Conservation (phyloP, 2,113 vertebrate genomes). For the Erpornis zantholeuca region DNA sequence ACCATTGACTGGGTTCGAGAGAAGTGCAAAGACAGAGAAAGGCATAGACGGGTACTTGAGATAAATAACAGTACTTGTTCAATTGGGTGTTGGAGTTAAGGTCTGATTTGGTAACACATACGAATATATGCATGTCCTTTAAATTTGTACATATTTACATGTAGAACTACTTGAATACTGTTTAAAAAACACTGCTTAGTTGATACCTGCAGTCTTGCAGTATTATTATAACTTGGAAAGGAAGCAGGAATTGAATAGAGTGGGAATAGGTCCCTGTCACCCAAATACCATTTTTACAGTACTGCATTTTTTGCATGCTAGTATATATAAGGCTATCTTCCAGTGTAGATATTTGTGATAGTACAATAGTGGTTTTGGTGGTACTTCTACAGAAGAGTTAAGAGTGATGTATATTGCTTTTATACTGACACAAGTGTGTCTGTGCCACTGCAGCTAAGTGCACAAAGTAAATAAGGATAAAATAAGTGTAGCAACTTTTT, state of each 20-base stretch:
- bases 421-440: background rate
- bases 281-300: background rate
- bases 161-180: background rate
- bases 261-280: background rate
- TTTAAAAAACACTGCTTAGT: background rate
- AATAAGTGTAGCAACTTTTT: background rate
- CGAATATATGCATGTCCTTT: background rate
- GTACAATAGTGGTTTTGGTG: background rate
- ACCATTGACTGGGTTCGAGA: slow-evolving; percentile 99
- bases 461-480: background rate
- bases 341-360: background rate
- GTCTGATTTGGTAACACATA: background rate
- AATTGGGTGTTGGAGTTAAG: background rate
- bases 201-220: background rate
- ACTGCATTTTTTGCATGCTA: background rate
- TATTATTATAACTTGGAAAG: background rate
- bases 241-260: background rate
- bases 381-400: background rate
- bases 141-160: background rate
- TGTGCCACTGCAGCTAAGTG: background rate
- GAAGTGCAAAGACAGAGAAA: slow-evolving; percentile 96
- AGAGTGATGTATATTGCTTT: background rate
- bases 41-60: slow-evolving; percentile 89
- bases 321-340: background rate
- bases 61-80: background rate